phyloP scores from a whole-genome alignment of 2,797 vertebrate genomes.

The Strix occidentalis region DNA sequence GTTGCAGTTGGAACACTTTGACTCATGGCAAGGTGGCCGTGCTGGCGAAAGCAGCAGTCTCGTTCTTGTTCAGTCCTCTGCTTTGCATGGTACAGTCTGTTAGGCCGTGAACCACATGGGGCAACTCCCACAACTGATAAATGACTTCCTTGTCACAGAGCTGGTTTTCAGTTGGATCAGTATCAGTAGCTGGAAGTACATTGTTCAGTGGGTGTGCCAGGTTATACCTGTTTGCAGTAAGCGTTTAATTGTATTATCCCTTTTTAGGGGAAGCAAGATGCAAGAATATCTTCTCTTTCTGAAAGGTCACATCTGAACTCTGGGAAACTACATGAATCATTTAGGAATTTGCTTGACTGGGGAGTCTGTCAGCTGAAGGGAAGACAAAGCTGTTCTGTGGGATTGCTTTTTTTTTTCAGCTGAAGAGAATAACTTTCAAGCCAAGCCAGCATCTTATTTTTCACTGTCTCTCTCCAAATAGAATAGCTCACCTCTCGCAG shows the following conservation, averaged over 20 bases:
- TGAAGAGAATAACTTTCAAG: not conserved
- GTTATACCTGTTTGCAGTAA: not conserved
- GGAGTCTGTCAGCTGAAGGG: not conserved
- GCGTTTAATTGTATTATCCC: not conserved
- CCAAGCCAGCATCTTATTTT: not conserved
- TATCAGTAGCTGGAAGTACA: not conserved
- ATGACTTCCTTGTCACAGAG: not conserved
- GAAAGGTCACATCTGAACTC: not conserved
- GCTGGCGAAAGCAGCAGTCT: not conserved
- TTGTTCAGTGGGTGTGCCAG: not conserved
- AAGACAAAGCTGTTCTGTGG: not conserved
- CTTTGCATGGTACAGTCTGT: fast-evolving
- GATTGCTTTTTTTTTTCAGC: not conserved
- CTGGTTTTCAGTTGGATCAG: not conserved
- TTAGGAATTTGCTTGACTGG: not conserved
- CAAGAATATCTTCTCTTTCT: not conserved
- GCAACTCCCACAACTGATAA: not conserved
- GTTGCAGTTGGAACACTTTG: fast-evolving
- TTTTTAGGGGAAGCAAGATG: not conserved
- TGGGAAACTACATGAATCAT: not conserved
- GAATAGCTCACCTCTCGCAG: not conserved
- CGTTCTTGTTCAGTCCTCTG: not conserved
- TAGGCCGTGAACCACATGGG: not conserved
- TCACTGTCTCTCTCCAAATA: not conserved
- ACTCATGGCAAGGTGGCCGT: fast-evolving